A percentile compares a stretch with the other conserved stretches of the same genome.
Evolutionary conservation across 2,797 vertebrate genomes (phyloP).

Genomic region (Muraenolepis orangiensis): DNA sequence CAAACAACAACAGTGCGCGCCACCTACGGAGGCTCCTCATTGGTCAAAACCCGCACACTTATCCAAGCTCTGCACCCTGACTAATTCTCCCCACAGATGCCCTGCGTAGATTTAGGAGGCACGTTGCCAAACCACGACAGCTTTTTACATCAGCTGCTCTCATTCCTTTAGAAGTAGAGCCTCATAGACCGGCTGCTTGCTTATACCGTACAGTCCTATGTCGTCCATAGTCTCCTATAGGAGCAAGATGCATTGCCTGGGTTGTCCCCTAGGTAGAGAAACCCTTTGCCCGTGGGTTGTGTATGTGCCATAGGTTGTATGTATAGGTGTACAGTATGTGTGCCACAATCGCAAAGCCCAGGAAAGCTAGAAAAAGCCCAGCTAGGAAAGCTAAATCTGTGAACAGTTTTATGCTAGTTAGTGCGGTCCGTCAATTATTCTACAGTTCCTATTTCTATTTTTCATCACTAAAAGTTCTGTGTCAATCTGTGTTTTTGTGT

Average conservation of each 20-base stretch:
- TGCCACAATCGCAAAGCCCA: neutral
- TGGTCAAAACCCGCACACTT: slow-evolving; percentile 27
- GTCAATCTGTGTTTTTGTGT: too few species aligned
- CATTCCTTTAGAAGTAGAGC: neutral
- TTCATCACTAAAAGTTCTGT: too few species aligned
- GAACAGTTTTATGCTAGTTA: too few species aligned
- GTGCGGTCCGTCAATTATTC: too few species aligned
- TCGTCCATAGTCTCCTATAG: neutral
- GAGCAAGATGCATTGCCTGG: neutral
- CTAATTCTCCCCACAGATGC: slow-evolving; percentile 48
- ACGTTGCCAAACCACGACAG: slow-evolving; percentile 56
- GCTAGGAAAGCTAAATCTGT: too few species aligned
- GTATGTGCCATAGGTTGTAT: neutral
- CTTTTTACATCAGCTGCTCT: slow-evolving; percentile 50
- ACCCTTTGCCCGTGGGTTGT: neutral
- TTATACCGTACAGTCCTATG: too few species aligned
- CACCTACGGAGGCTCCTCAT: slow-evolving; percentile 39
- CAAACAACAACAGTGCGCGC: slow-evolving; percentile 7
- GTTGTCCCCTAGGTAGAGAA: neutral
- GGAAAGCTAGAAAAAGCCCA: too few species aligned
- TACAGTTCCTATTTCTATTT: too few species aligned
- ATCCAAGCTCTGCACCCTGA: slow-evolving; percentile 4
- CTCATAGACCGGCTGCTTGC: neutral
- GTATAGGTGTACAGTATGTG: too few species aligned
- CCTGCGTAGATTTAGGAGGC: slow-evolving; percentile 43